Conservation (phyloP, 2,888 invertebrate species). For the Tenthredo notha region DNA sequence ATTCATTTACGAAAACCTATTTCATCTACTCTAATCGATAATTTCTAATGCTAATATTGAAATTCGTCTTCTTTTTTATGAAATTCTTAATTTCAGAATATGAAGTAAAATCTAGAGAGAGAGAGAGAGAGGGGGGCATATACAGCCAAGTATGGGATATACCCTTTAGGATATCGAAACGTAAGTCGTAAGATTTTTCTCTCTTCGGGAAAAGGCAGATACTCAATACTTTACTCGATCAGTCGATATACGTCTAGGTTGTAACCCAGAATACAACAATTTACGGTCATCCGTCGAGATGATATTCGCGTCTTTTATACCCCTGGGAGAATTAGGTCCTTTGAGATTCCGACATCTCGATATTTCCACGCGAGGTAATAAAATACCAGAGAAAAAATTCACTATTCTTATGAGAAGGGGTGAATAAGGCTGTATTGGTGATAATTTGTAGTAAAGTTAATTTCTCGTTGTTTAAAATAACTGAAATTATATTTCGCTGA, state of each 20-base stretch:
- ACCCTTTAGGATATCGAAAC: neutral
- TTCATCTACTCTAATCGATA: no score
- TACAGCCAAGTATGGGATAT: neutral
- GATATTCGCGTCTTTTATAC: neutral
- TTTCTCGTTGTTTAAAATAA: neutral
- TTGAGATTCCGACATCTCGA: neutral
- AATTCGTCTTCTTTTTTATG: neutral
- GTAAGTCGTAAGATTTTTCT: neutral
- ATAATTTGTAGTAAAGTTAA: neutral
- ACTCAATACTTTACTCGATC: neutral
- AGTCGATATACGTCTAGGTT: neutral
- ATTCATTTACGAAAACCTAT: no score
- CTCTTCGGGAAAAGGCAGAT: neutral
- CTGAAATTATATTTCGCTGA: neutral
- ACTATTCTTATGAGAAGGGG: neutral
- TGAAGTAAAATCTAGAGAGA: neutral
- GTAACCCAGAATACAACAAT: neutral
- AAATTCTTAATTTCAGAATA: neutral
- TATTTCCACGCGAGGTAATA: neutral
- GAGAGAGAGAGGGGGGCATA: neutral
- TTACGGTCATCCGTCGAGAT: neutral
- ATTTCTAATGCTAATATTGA: no score
- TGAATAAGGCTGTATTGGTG: neutral
- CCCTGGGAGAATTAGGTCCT: neutral
- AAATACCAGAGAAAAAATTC: neutral